Conservation (phyloP, 2,888 invertebrate species). For the Seira musarum region DNA sequence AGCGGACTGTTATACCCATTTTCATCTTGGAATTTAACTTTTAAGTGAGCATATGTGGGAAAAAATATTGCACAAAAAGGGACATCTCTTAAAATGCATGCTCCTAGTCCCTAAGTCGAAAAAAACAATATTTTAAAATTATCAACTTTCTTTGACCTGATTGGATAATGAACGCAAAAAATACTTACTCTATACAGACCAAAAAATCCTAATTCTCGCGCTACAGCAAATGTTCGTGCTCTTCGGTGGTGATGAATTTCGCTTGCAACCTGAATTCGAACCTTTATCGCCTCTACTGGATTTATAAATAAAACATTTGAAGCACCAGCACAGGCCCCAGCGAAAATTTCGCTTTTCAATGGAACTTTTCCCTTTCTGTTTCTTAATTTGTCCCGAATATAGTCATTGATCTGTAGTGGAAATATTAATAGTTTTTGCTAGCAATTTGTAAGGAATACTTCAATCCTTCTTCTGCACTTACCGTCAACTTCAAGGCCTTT, state of each 20-base stretch:
- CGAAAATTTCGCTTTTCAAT: conserved; percentile 75
- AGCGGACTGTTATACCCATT: conserved; percentile 75
- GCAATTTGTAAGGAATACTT: too few relatives aligned
- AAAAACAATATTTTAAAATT: too few relatives aligned
- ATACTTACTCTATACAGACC: conserved; percentile 75
- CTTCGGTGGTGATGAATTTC: conserved; percentile 73
- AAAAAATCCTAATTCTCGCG: conserved; percentile 76
- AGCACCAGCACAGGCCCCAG: conserved; percentile 74
- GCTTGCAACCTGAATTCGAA: conserved; percentile 77
- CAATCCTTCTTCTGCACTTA: conserved; percentile 67
- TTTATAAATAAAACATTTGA: conserved; percentile 77
- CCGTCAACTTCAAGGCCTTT: conserved; percentile 78
- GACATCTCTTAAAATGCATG: conserved; percentile 77
- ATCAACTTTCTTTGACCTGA: too few relatives aligned
- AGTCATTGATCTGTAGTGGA: conserved; percentile 75
- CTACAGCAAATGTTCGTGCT: conserved; percentile 74
- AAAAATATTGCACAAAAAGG: conserved; percentile 78
- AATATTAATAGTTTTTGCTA: too few relatives aligned
- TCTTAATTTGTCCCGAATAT: conserved; percentile 75
- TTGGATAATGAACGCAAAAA: too few relatives aligned
- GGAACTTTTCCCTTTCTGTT: conserved; percentile 73
- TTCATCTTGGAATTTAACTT: conserved; percentile 75
- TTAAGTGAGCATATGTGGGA: conserved; percentile 77
- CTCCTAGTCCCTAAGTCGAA: conserved; percentile 73
- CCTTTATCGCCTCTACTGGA: conserved; percentile 78